Percentiles rank a stretch among this genome's conserved stretches.
Conservation (phyloP, 2,113 vertebrate genomes). For the human (Homo sapiens) region GRCh38 chr1:41074501-41075000, state of each 20-base stretch:
- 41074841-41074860: not conserved
- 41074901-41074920: too few relatives aligned
- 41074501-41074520: not conserved
- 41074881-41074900: too few relatives aligned
- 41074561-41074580: slow-evolving; percentile 10
- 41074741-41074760: not conserved
- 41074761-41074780: not conserved
- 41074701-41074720: not conserved
- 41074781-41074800: slow-evolving; percentile 1
- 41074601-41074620: not conserved
- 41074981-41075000: too few relatives aligned
- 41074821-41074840: not conserved
- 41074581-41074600: slow-evolving; percentile 11
- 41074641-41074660: not conserved
- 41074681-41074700: slow-evolving; percentile 54
- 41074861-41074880: too few relatives aligned
- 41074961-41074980: too few relatives aligned
- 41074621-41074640: not conserved
- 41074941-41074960: too few relatives aligned
- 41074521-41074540: too few relatives aligned
- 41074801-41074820: not conserved
- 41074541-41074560: not conserved
- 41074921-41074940: too few relatives aligned
- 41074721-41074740: slow-evolving; percentile 3
- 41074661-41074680: not conserved